A percentile compares a stretch with the other conserved stretches of the same genome.
Evolutionary conservation across 1,140 invertebrate species (phyloP).

Genomic region (Lordiphosa stackelbergi): DNA sequence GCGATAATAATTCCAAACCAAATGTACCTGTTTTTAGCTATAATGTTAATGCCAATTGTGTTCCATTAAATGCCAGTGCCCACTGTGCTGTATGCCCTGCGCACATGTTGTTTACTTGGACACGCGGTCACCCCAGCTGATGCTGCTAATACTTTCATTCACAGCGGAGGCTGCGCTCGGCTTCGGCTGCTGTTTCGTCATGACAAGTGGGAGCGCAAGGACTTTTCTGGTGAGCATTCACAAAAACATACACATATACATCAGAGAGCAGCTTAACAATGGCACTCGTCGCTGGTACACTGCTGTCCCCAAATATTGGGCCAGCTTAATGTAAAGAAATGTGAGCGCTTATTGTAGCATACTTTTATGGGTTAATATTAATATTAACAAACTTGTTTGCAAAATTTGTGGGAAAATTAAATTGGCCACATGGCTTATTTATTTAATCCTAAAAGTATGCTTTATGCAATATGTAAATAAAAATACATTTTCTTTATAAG

Average conservation of each 20-base stretch:
- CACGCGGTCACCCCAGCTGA: constrained; percentile 51
- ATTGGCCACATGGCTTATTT: too few relatives aligned
- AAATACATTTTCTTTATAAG: too few relatives aligned
- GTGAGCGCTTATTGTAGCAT: too few relatives aligned
- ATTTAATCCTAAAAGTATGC: too few relatives aligned
- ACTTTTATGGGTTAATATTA: too few relatives aligned
- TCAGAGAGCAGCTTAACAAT: constrained; percentile 13
- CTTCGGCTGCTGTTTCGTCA: constrained; percentile 27
- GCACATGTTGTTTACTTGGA: constrained; percentile 74
- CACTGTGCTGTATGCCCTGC: constrained; percentile 36
- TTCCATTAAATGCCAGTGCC: constrained; percentile 4
- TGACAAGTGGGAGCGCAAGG: constrained; percentile 39
- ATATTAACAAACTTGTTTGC: too few relatives aligned
- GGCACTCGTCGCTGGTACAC: constrained; percentile 22
- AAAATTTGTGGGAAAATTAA: too few relatives aligned
- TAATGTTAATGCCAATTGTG: constrained; percentile 7
- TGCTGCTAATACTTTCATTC: constrained; percentile 60
- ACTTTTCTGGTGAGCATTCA: constrained; percentile 32
- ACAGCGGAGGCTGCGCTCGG: constrained; percentile 44
- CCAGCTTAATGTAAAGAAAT: too few relatives aligned
- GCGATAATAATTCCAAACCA: constrained; percentile 23
- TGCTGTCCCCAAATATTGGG: constrained; percentile 8
- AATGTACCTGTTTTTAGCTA: constrained; percentile 29
- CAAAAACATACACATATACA: too few relatives aligned
- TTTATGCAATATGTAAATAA: too few relatives aligned